Evolutionary conservation across 37 sponge, comb jelly and placozoan genomes (phyloP), one percentile per base, ranked within the genome.

Genomic region (Spongia lamella): DNA sequence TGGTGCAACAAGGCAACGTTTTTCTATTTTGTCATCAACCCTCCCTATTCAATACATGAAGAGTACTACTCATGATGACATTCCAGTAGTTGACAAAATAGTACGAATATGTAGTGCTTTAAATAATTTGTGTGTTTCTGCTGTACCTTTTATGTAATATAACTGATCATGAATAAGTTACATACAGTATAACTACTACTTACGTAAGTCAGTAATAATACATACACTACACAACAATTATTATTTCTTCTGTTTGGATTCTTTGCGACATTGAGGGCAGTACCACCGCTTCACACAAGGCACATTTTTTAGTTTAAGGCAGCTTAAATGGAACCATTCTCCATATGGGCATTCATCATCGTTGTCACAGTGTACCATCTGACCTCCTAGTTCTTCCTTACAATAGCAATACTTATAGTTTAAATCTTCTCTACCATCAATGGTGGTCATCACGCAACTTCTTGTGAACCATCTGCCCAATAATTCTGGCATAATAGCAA

Each of bases 311-410:
- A 75, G 47, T 9, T 61, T 34, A 14, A 85, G 61, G 39, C 86
- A 85, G 13, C 22, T 36, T 15, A 79, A 19, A 34, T 85, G 86
- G 49, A 85, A 85, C 80, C 80, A 86, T 34, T 80, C 47, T 51
- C 75, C 66, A 47, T 59, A 31, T 20, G 13, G 24, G 68, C 79
- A 85, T n/a, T n/a, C n/a, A 38, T 22, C 19, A 26, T 66, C 29
- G 30, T 85, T 85, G 51, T 85, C 86, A 38, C 75, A 85, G 19
- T 67, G 67, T 16, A 85, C 43, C 86, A 85, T 85, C 20, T 78
- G 52, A 36, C 86, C 86, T 21, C 79, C 61, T 13, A 65, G 65
- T 37, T 54, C 61, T 24, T 43, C 53, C 20, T 72, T 55, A 64
- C 79, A 85, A 50, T 85, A 78, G 54, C 85, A 85, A 35, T 85